Percentiles rank a stretch among this genome's conserved stretches.
Conservation (phyloP, 1,140 invertebrate genomes). For the Drosophila truncata region DNA sequence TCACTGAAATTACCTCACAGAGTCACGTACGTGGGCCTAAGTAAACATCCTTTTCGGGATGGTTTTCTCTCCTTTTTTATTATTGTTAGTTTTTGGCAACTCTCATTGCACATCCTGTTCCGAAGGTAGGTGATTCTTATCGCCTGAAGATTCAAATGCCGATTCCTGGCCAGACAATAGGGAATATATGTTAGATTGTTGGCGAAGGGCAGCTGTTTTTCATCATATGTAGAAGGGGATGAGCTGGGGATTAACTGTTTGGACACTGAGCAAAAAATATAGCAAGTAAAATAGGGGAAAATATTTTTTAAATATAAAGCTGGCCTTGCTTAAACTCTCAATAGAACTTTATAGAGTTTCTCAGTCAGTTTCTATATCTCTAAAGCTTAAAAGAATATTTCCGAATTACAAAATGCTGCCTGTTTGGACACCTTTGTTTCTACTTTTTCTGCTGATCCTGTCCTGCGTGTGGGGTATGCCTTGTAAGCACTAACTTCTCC, state of each 20-base stretch:
- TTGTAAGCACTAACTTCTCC: conserved; percentile 6
- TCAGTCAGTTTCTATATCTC: neutral
- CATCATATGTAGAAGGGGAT: conserved; percentile 47
- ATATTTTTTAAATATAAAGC: neutral
- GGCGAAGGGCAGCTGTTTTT: conserved; percentile 54
- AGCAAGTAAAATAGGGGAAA: neutral
- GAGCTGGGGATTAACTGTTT: conserved; percentile 49
- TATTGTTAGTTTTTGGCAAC: conserved; percentile 58
- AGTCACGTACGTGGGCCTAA: conserved; percentile 76
- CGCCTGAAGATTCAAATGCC: conserved; percentile 51
- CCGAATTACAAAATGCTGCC: neutral
- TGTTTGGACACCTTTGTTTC: conserved; percentile 17
- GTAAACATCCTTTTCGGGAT: conserved; percentile 69
- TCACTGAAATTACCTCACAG: conserved; percentile 57
- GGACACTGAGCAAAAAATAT: neutral
- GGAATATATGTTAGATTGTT: conserved; percentile 6
- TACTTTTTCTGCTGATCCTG: conserved; percentile 11
- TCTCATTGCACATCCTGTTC: conserved; percentile 64
- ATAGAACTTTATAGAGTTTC: neutral
- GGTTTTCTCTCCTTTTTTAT: neutral
- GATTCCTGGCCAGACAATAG: conserved; percentile 49
- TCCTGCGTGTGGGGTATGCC: conserved; percentile 34
- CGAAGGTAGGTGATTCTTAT: conserved; percentile 57
- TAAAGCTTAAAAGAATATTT: neutral
- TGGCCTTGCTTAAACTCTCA: neutral